Conservation (phyloP, 2,113 vertebrate species). For the Heloderma charlesbogerti region DNA sequence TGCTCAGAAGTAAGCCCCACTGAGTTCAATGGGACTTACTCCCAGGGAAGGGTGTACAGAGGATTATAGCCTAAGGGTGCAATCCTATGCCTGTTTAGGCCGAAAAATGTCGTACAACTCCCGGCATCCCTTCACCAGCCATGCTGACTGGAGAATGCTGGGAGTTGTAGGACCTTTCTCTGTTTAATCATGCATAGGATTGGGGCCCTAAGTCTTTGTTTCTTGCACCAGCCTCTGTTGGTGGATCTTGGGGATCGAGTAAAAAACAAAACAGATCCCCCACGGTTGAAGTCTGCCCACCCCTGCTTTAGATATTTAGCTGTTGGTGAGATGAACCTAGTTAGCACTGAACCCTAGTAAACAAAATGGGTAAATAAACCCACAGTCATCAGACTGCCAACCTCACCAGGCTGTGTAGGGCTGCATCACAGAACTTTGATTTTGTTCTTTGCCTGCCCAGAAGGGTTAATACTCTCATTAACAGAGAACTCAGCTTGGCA, state of each 20-base stretch:
- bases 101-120: no score
- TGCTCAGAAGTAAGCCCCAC: no score
- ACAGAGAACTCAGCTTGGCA: not conserved
- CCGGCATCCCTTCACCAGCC: no score
- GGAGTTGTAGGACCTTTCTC: no score
- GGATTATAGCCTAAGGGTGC: no score
- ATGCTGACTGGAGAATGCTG: no score
- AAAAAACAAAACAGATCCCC: not conserved
- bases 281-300: not conserved
- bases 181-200: no score
- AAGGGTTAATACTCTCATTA: conserved; percentile 19
- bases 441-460: conserved; percentile 12
- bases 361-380: not conserved
- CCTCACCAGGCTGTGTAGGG: not conserved
- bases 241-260: not conserved
- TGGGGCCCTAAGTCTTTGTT: not conserved
- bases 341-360: no score
- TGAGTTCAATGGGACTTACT: no score
- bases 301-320: not conserved
- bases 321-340: not conserved
- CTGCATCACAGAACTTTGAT: not conserved
- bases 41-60: no score
- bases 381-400: not conserved
- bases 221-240: not conserved
- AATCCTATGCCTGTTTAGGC: no score